A percentile compares a stretch with the other conserved stretches of the same genome.
Evolutionary conservation across 2,113 vertebrate species (phyloP).

Genomic region (Acrocephalus arundinaceus): DNA sequence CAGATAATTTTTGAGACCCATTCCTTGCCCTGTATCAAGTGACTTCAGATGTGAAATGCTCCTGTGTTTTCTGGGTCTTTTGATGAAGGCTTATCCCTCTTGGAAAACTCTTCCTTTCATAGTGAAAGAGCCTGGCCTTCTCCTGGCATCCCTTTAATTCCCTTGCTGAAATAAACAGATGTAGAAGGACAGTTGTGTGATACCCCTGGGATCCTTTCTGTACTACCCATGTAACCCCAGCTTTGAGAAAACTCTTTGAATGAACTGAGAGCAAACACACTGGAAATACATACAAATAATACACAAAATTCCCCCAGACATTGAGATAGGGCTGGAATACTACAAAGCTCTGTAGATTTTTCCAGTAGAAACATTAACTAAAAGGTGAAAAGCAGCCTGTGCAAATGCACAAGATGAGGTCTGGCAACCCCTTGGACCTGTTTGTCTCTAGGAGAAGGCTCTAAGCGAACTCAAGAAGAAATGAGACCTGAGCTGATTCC

Average conservation of each 20-base stretch:
- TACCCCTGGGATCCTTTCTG: not conserved
- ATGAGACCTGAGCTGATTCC: not conserved
- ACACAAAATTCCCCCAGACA: not conserved
- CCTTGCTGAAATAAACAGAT: not conserved
- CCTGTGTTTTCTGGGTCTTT: not conserved
- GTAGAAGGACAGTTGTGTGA: not conserved
- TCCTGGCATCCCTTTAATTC: not conserved
- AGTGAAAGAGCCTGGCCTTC: not conserved
- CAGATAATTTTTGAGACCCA: rapidly evolving
- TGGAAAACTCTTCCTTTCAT: not conserved
- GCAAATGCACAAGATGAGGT: not conserved
- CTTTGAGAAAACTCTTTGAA: not conserved
- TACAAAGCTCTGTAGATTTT: not conserved
- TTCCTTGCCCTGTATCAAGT: not conserved
- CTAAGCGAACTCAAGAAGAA: not conserved
- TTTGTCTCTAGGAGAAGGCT: not conserved
- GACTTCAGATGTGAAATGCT: not conserved
- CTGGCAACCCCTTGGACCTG: not conserved
- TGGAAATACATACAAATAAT: not conserved
- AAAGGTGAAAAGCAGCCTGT: not conserved
- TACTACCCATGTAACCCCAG: not conserved
- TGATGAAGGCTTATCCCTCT: not conserved
- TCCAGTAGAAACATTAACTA: not conserved
- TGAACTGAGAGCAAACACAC: not conserved
- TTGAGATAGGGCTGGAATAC: rapidly evolving